A percentile compares a stretch with the other conserved stretches of the same genome.
Conservation (phyloP, 2,888 invertebrate species). For the Cheilosia urbana region DNA sequence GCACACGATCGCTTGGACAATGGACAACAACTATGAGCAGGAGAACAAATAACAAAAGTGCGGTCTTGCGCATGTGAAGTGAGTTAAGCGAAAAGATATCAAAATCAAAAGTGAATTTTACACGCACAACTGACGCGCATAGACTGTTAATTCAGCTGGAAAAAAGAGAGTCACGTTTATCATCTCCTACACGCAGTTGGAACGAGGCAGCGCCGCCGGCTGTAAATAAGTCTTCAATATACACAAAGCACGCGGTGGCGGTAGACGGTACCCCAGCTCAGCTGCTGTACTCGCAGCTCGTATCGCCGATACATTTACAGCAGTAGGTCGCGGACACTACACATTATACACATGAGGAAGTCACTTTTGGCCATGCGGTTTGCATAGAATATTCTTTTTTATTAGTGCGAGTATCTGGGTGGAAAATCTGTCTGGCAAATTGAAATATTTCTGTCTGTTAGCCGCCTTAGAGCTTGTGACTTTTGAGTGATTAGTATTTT, state of each 20-base stretch:
- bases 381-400: conserved; percentile 49
- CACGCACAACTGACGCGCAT: conserved; percentile 62
- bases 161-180: conserved; percentile 12
- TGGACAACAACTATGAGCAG: neutral
- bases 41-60: neutral
- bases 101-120: conserved; percentile 55
- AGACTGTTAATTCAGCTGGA: conserved; percentile 49
- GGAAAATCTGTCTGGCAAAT: conserved; percentile 46
- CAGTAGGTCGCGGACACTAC: conserved; percentile 49
- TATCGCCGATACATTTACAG: neutral
- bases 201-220: neutral
- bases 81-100: conserved; percentile 4
- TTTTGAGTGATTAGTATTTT: neutral
- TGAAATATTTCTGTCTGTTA: conserved; percentile 36
- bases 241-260: neutral
- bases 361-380: conserved; percentile 55
- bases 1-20: no score
- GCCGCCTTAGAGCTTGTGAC: conserved; percentile 21
- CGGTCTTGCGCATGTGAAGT: conserved; percentile 19
- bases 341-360: conserved; percentile 34
- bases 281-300: neutral
- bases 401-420: neutral
- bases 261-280: neutral
- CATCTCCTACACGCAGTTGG: conserved; percentile 16
- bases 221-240: neutral